Conservation (phyloP, 2,888 invertebrate genomes). For the Gastrophysa polygoni region DNA sequence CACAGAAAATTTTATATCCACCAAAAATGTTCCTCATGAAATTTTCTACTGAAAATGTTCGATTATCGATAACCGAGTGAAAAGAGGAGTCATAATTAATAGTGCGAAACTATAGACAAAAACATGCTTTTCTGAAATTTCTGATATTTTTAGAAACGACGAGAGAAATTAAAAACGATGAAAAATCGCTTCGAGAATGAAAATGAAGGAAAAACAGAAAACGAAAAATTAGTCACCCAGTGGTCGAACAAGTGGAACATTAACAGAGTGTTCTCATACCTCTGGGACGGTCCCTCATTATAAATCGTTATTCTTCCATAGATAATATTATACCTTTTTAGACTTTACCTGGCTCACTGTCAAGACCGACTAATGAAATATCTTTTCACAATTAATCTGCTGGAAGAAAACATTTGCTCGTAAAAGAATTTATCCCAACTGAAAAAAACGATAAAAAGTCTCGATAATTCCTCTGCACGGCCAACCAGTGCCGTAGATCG, state of each 20-base stretch:
- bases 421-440: slow-evolving; percentile 40
- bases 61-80: no score
- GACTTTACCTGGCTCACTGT: slow-evolving; percentile 47
- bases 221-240: no score
- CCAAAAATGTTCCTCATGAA: no score
- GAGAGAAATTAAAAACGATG: no score
- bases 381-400: slow-evolving; percentile 51
- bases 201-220: no score
- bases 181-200: no score
- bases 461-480: slow-evolving; percentile 24
- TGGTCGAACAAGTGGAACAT: slow-evolving; percentile 8
- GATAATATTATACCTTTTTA: slow-evolving; percentile 34
- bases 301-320: slow-evolving; percentile 23
- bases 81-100: no score
- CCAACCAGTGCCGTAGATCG: slow-evolving; percentile 18
- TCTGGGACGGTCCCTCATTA: slow-evolving; percentile 19
- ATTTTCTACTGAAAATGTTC: no score
- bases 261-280: slow-evolving; percentile 11
- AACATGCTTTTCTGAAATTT: no score
- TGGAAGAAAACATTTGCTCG: slow-evolving; percentile 47
- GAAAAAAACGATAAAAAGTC: slow-evolving; percentile 30
- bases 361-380: slow-evolving; percentile 49
- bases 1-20: no score
- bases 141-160: no score
- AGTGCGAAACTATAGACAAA: no score